Evolutionary conservation across 2,888 invertebrate genomes (phyloP), one percentile per base, ranked within the genome.

Genomic region (Dasypogon diadema): DNA sequence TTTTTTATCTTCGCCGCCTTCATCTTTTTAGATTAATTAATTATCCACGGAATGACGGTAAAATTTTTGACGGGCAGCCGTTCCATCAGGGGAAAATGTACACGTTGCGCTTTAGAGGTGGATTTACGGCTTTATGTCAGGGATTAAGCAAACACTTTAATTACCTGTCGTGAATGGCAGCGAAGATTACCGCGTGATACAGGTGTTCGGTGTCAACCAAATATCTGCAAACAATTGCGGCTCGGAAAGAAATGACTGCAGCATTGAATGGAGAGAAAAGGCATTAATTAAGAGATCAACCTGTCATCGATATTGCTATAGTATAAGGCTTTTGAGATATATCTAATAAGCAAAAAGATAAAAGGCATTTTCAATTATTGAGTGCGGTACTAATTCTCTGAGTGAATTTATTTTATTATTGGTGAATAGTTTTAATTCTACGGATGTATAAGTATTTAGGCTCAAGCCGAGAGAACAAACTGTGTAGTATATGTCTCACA

Each of bases 1-100:
- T 51, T 30, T 70, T 70, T 54, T 54, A 1, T 54, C 21, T 12
- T 10, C n/a, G 2, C 54, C 51, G 18, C 34, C 54, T 70, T 70
- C 70, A 70, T 21, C 54, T 70, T 37, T 54, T 70, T 54, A 21
- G 70, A 54, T 70, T 70, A 54, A 54, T 70, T 51, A 54, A 70
- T 70, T 54, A 65, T 65, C 46, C 46, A 24, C 48, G 48, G 10
- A 12, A 65, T 65, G 65, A 65, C 65, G 65, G 14, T 22, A 48
- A 37, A 46, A 46, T 65, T 65, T 65, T 46, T 16, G 60, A 34
- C 37, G 21, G 58, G 18, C 34, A 58, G 16, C 24, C 34, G 6
- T 4, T 10, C 30, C 6, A 24, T 2, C 18, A 58, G 6, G 14
- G 30, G 5, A 2, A 60, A 34, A 2, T 34, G 18, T 8, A 26